phyloP scores from a whole-genome alignment of 2,113 vertebrate species.

The Crotophaga sulcirostris region DNA sequence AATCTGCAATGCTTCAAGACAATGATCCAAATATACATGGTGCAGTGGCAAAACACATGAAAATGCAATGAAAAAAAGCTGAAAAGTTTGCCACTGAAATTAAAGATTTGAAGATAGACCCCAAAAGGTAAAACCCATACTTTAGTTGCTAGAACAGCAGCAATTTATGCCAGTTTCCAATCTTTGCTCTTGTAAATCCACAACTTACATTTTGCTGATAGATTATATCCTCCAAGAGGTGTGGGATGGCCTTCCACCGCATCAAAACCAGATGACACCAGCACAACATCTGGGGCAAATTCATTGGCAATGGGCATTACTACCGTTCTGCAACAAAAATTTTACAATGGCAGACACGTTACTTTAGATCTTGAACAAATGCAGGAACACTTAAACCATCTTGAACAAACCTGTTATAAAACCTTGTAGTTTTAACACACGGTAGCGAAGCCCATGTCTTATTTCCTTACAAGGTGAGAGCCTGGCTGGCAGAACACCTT shows the following conservation, averaged over 20 bases:
- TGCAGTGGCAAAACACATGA: background rate
- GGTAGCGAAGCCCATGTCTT: background rate
- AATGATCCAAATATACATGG: background rate
- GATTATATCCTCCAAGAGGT: slow-evolving; percentile 90
- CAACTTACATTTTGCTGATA: slow-evolving; percentile 93
- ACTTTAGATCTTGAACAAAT: background rate
- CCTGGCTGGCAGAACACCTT: background rate
- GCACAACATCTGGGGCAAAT: slow-evolving; percentile 92
- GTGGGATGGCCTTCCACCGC: slow-evolving; percentile 93
- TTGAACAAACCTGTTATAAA: background rate
- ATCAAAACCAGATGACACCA: slow-evolving; percentile 95
- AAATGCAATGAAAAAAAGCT: background rate
- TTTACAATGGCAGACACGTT: background rate
- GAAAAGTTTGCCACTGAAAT: background rate
- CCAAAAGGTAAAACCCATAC: background rate
- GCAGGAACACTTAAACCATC: background rate
- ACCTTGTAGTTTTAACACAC: fast-evolving
- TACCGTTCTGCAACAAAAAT: slow-evolving; percentile 81
- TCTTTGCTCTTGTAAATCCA: background rate
- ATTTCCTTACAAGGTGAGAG: background rate
- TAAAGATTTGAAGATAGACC: background rate
- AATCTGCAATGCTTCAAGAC: background rate
- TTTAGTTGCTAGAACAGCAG: background rate
- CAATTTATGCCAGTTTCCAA: background rate
- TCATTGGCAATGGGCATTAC: slow-evolving; percentile 96